Conservation (phyloP, 2,888 invertebrate genomes). For the Arenicola marina region DNA sequence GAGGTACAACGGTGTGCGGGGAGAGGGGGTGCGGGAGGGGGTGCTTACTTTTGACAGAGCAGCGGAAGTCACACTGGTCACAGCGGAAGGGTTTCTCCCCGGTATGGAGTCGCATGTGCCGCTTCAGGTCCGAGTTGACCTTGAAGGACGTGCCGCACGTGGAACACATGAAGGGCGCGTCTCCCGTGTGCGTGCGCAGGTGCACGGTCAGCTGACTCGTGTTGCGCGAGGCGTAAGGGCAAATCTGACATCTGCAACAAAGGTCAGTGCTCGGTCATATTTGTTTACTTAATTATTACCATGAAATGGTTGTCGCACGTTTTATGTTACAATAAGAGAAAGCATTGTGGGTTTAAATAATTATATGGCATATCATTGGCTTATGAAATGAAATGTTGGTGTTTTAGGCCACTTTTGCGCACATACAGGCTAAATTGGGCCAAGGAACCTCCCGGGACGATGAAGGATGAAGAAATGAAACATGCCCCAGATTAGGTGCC, state of each 20-base stretch:
- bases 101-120: slow-evolving; percentile 61
- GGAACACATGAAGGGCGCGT: slow-evolving; percentile 52
- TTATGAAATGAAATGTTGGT: too few species aligned
- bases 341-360: too few species aligned
- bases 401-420: too few species aligned
- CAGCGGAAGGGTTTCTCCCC: slow-evolving; percentile 60
- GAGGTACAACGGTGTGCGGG: not conserved
- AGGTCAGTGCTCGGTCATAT: not conserved
- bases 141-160: slow-evolving; percentile 62
- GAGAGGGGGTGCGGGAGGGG: not conserved
- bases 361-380: too few species aligned
- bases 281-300: too few species aligned
- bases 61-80: slow-evolving; percentile 55
- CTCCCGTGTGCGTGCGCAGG: slow-evolving; percentile 63
- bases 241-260: slow-evolving; percentile 63
- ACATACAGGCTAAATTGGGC: too few species aligned
- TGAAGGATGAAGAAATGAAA: too few species aligned
- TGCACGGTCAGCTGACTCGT: slow-evolving; percentile 64
- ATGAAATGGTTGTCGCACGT: too few species aligned
- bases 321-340: too few species aligned
- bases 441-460: too few species aligned
- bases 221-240: slow-evolving; percentile 63
- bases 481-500: too few species aligned
- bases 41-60: slow-evolving; percentile 57
- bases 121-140: slow-evolving; percentile 63